phyloP scores from a whole-genome alignment of 2,888 invertebrate genomes.

The Cyaniris semiargus region DNA sequence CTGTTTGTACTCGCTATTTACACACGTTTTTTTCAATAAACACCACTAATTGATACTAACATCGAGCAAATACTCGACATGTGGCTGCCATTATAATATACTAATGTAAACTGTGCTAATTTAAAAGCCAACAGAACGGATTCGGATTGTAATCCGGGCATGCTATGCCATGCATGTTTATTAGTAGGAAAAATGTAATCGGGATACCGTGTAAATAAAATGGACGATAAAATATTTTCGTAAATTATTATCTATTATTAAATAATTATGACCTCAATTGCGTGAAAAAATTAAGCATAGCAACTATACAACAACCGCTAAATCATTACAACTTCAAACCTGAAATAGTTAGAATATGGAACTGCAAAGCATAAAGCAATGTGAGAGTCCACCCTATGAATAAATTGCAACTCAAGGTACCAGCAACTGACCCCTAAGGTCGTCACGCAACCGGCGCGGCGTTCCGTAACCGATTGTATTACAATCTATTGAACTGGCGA shows the following conservation, averaged over 20 bases:
- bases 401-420: slow-evolving; percentile 34
- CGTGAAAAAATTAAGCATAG: too few species aligned
- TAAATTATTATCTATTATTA: too few species aligned
- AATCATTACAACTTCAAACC: too few species aligned
- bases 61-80: slow-evolving; percentile 8
- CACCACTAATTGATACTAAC: slow-evolving; percentile 52
- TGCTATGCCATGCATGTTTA: background rate
- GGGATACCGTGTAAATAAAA: too few species aligned
- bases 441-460: slow-evolving; percentile 37
- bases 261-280: too few species aligned
- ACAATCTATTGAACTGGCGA: slow-evolving; percentile 44
- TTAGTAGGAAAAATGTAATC: background rate
- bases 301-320: too few species aligned
- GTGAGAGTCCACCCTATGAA: slow-evolving; percentile 35
- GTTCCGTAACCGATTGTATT: slow-evolving; percentile 37
- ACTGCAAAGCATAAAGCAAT: background rate
- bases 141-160: background rate
- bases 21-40: slow-evolving; percentile 65
- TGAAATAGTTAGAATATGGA: too few species aligned
- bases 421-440: slow-evolving; percentile 41
- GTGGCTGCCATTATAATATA: slow-evolving; percentile 7
- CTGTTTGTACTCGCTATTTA: slow-evolving; percentile 74
- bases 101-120: background rate
- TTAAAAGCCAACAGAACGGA: background rate
- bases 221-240: too few species aligned